Percentiles rank a stretch among this genome's conserved stretches.
These are phyloP conservation scores for Drosophila eugracilis DNA, from an alignment of 1,140 invertebrate genomes.

Conservation along the genomic window DNA sequence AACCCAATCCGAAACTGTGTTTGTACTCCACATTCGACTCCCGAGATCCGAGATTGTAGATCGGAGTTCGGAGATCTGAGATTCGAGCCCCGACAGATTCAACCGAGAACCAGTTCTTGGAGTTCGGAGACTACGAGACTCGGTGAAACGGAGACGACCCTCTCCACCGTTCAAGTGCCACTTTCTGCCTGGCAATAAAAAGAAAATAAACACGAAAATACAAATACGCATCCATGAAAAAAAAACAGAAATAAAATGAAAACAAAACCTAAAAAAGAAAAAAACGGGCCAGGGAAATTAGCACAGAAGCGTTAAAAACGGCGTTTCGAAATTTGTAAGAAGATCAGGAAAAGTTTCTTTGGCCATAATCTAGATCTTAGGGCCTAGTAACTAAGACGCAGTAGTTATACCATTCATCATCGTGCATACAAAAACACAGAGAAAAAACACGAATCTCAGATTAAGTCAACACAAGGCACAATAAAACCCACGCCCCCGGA, in stretches of 20 bases:
- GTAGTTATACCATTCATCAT: neutral
- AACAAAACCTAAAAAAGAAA: constrained; percentile 38
- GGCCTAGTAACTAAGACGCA: constrained; percentile 21
- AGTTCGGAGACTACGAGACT: constrained; percentile 10
- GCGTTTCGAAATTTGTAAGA: constrained; percentile 30
- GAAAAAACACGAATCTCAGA: constrained; percentile 10
- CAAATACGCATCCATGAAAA: constrained; percentile 44
- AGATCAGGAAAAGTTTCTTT: constrained; percentile 41
- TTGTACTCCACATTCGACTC: constrained; percentile 21
- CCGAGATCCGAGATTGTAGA: constrained; percentile 13
- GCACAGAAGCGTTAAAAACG: constrained; percentile 48
- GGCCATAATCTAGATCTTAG: constrained; percentile 37
- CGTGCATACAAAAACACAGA: constrained; percentile 29
- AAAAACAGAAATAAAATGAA: constrained; percentile 24
- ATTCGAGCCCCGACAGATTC: constrained; percentile 11
- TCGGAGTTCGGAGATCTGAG: constrained; percentile 11
- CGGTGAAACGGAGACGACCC: constrained; percentile 12
- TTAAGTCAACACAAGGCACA: constrained; percentile 3
- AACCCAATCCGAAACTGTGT: constrained; percentile 30
- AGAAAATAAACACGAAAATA: constrained; percentile 55
- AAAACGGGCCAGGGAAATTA: constrained; percentile 42
- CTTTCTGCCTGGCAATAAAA: constrained; percentile 49
- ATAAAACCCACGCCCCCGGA: constrained; percentile 10
- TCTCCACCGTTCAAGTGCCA: constrained; percentile 38
- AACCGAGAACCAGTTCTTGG: constrained; percentile 42